Base-by-base conservation (phyloP, 2,888 invertebrate species). In the Apotomis capreana region DNA sequence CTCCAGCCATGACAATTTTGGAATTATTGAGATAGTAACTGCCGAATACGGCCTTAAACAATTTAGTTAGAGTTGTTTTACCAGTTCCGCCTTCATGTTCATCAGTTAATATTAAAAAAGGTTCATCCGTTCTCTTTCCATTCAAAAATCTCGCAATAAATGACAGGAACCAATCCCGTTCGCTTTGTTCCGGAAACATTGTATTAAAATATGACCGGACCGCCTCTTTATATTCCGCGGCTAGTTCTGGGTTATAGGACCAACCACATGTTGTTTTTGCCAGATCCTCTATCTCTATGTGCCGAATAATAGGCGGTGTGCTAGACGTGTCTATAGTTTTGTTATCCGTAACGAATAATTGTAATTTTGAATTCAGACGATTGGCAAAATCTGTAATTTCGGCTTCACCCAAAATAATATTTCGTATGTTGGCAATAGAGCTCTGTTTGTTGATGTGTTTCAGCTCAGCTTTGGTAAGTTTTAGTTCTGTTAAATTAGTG, bases 221-320 rank as follows among this genome's bases (percentile, higher is more conserved):
- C 13, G 64, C 15, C 40, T 44, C 59, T 49, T 57, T 70, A 58
- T 70, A 15, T 70, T 51, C 59, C n/a, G 46, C 36, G 52, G 70
- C 46, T 63, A 70, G 57, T 37, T 70, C 70, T 49, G 15, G 57
- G 58, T 58, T 57, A 64, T 70, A 70, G 58, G 63, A 51, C 70
- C 70, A 70, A 10, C 64, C 70, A 64, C 70, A 58, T 57, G 70
- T 70, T 64, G 13, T 64, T 64, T 58, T 46, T 64, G 64, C 64
- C 70, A 70, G 44, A 64, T 70, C 70, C 26, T 64, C 70, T 59
- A 26, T 37, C 58, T 70, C 64, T 70, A 59, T 58, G 37, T 58
- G 26, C 63, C 70, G 63, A 13, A 71, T 71, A 13, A 46, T 77
- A 76, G 73, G 60, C 8, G 60, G 60, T 5, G 9, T 46, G n/a